These are phyloP conservation scores for Hetaerina titia DNA, from an alignment of 2,888 invertebrate genomes.

Conservation along the genomic window DNA sequence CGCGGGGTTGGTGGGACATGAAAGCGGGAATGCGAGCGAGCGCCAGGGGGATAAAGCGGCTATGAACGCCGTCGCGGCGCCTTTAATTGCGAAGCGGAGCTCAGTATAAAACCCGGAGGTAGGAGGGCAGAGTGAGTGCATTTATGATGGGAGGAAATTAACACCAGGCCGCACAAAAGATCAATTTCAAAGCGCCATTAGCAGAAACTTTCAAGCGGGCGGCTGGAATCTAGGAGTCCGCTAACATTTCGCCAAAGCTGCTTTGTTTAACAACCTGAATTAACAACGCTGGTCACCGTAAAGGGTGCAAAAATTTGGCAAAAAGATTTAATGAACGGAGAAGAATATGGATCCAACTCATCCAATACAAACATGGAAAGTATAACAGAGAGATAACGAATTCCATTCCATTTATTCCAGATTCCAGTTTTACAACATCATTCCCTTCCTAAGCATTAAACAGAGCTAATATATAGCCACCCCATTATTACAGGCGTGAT, in stretches of 20 bases:
- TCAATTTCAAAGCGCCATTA: constrained; percentile 33
- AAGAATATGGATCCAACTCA: background rate
- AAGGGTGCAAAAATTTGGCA: background rate
- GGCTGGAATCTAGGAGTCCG: background rate
- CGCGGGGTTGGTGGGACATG: constrained; percentile 16
- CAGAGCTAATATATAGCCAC: background rate
- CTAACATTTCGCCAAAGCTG: background rate
- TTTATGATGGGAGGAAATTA: constrained; percentile 52
- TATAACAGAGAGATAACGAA: background rate
- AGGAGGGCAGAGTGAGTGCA: background rate
- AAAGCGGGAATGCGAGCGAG: constrained; percentile 11
- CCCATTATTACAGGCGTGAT: background rate
- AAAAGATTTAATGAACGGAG: background rate
- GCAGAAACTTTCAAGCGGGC: background rate
- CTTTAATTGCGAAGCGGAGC: constrained; percentile 42
- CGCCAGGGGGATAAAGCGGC: background rate
- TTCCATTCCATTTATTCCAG: background rate
- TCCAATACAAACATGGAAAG: background rate
- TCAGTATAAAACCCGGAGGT: constrained; percentile 41
- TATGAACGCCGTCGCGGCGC: constrained; percentile 7
- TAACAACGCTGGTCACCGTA: background rate
- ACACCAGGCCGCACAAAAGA: constrained; percentile 23
- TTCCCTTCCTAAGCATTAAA: background rate
- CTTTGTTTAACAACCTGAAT: background rate
- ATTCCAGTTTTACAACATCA: background rate